Percentiles rank a stretch among this genome's conserved stretches.
Conservation (phyloP, 2,888 invertebrate species). For the Nematopogon swammerdamellus region DNA sequence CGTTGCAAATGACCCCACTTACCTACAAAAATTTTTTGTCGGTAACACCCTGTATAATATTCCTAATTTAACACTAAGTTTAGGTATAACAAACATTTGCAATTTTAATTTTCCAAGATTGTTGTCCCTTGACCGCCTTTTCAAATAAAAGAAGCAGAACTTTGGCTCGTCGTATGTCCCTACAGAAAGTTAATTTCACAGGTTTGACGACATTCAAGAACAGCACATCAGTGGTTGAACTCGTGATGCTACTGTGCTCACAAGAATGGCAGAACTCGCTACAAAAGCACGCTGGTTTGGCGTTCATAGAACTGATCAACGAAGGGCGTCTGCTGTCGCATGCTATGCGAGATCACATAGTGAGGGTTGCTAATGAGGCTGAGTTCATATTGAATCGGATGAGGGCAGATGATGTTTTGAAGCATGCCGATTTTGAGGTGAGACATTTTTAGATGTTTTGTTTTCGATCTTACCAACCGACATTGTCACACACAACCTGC, state of each 20-base stretch:
- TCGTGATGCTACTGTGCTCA: conserved; percentile 98
- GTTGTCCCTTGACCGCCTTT: no score
- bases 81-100: no score
- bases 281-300: conserved; percentile 98
- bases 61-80: no score
- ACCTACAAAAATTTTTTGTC: no score
- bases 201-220: conserved; percentile 96
- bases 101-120: no score
- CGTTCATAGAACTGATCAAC: conserved; percentile 99
- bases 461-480: background rate
- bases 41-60: no score
- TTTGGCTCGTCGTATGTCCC: no score
- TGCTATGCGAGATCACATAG: conserved; percentile 99
- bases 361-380: conserved; percentile 98
- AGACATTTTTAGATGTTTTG: conserved; percentile 5
- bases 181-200: conserved; percentile 58
- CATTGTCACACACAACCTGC: no score
- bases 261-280: conserved; percentile 99
- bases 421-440: conserved; percentile 95
- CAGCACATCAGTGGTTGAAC: conserved; percentile 95
- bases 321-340: conserved; percentile 97
- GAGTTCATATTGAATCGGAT: conserved; percentile 98
- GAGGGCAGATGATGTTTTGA: conserved; percentile 98
- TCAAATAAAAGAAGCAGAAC: no score
- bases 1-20: no score